Percentiles rank a stretch among this genome's conserved stretches.
Conservation (phyloP, 2,797 vertebrate species). For the Rhinella marina region DNA sequence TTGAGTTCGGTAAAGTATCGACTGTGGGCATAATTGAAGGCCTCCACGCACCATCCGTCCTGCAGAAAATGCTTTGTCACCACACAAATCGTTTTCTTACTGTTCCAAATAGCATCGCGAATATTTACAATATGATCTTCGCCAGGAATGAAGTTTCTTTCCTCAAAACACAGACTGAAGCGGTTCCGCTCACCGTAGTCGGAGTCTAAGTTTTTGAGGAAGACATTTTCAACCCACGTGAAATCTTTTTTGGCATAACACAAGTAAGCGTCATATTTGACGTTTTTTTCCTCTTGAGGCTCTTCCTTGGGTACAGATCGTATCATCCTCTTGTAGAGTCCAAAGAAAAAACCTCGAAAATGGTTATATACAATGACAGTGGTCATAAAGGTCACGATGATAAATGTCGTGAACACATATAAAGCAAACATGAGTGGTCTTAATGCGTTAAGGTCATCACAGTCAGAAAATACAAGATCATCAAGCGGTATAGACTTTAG, state of each 20-base stretch:
- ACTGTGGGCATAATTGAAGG: slow-evolving; percentile 82
- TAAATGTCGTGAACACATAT: slow-evolving; percentile 70
- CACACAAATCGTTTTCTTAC: slow-evolving; percentile 85
- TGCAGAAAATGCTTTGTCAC: slow-evolving; percentile 87
- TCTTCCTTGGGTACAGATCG: slow-evolving; percentile 67
- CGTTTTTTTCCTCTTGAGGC: slow-evolving; percentile 12
- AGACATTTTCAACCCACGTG: slow-evolving; percentile 83
- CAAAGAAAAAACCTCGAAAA: slow-evolving; percentile 78
- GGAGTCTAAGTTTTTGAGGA: slow-evolving; percentile 82
- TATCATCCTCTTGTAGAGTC: slow-evolving; percentile 75
- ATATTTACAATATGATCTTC: slow-evolving; percentile 86
- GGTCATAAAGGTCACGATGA: slow-evolving; percentile 62
- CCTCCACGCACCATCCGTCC: slow-evolving; percentile 92
- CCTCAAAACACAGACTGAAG: slow-evolving; percentile 87
- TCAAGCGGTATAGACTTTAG: slow-evolving; percentile 70
- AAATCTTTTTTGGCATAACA: slow-evolving; percentile 86
- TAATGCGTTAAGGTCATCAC: slow-evolving; percentile 75
- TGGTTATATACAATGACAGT: slow-evolving; percentile 67
- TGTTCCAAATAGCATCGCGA: slow-evolving; percentile 83
- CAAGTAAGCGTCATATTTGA: slow-evolving; percentile 82
- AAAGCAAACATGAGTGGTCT: slow-evolving; percentile 72
- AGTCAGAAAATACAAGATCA: slow-evolving; percentile 65
- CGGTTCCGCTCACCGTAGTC: slow-evolving; percentile 82
- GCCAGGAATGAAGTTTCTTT: slow-evolving; percentile 88
- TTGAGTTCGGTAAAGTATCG: slow-evolving; percentile 79